These are phyloP conservation scores for Eucidaris tribuloides DNA, from an alignment of 35 echinoderm and acorn worm species.

Conservation along the genomic window DNA sequence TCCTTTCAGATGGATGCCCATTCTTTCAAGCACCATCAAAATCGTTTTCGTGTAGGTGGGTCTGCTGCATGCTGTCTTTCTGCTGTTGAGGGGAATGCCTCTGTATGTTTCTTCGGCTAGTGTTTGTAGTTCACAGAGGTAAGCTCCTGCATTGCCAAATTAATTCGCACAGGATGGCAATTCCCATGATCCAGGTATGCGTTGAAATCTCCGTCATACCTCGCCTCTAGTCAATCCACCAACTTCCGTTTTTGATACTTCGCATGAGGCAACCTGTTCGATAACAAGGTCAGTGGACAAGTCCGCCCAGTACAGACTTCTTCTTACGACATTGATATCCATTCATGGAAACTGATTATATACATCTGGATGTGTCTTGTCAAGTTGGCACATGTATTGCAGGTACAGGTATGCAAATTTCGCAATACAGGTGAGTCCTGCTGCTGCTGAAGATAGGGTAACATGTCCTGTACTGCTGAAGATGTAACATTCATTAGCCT, in stretches of 20 bases:
- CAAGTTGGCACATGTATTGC: too few species aligned
- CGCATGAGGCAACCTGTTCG: conserved; percentile 60
- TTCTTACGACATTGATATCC: conserved; percentile 47
- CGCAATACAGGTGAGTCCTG: too few species aligned
- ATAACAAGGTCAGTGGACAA: conserved; percentile 52
- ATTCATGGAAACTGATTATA: too few species aligned
- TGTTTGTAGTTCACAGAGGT: conserved; percentile 53
- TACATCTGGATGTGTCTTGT: too few species aligned
- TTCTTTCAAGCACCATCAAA: background rate
- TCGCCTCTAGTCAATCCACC: conserved; percentile 44
- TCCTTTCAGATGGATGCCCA: background rate
- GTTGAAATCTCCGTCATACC: conserved; percentile 22
- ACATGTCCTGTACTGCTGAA: too few species aligned
- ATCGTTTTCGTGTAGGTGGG: too few species aligned
- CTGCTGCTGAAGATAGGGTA: too few species aligned
- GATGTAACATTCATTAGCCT: conserved; percentile 13
- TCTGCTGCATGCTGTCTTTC: too few species aligned
- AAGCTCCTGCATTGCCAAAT: too few species aligned
- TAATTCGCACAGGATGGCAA: conserved; percentile 26
- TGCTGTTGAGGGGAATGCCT: too few species aligned
- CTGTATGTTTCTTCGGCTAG: too few species aligned
- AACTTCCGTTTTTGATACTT: conserved; percentile 15
- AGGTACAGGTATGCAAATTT: too few species aligned
- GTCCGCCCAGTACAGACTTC: conserved; percentile 44
- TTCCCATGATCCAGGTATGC: conserved; percentile 43